Evolutionary conservation across 23 tunicate genomes (phyloP).

Genomic region (Ciona savignyi): DNA sequence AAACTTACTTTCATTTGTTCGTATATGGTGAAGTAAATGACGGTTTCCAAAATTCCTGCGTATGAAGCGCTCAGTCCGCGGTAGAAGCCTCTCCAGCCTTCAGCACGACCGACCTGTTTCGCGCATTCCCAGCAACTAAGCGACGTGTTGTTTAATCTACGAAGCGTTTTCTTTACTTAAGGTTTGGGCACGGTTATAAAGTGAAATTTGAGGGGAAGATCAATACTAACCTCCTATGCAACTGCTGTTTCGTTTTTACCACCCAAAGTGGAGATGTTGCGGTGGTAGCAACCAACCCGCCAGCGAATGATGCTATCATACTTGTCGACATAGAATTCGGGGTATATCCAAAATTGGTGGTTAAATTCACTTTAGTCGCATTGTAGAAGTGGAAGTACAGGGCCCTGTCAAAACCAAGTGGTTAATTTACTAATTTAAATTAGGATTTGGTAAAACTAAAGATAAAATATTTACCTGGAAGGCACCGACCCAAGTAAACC

Average conservation of each 20-base stretch:
- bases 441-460: neutral
- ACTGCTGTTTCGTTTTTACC: constrained; percentile 59
- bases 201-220: neutral
- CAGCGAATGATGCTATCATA: constrained; percentile 39
- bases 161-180: neutral
- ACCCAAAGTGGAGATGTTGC: constrained; percentile 80
- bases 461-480: constrained; percentile 19
- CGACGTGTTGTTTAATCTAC: constrained; percentile 36
- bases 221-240: constrained; percentile 53
- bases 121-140: constrained; percentile 33
- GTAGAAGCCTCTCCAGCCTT: constrained; percentile 65
- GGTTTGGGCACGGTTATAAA: neutral
- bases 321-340: constrained; percentile 3
- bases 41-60: constrained; percentile 61
- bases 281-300: constrained; percentile 47
- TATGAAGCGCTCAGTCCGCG: constrained; percentile 73
- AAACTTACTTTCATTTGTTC: constrained; percentile 48
- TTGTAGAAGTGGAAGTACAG: constrained; percentile 49
- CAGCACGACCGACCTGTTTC: constrained; percentile 30
- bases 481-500: constrained; percentile 69
- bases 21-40: constrained; percentile 64
- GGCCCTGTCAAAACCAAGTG: neutral
- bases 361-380: constrained; percentile 17
- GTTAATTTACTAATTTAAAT: too few relatives aligned
- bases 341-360: neutral